These are phyloP conservation scores for Polydrusus cervinus DNA, from an alignment of 2,888 invertebrate genomes.

Conservation along the genomic window DNA sequence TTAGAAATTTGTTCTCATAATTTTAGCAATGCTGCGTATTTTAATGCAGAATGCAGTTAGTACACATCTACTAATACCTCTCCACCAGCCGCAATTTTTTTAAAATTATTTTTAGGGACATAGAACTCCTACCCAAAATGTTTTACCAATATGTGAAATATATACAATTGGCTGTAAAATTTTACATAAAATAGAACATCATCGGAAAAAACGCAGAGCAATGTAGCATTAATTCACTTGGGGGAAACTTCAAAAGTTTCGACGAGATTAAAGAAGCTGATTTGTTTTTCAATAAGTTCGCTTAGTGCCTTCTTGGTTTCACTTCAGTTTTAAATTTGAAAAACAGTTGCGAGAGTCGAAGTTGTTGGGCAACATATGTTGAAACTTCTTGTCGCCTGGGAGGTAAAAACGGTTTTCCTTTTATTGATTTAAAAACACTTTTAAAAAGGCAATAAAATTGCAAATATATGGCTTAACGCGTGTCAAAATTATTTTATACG, in stretches of 20 bases:
- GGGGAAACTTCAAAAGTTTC: conserved; percentile 16
- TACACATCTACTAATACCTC: too few species aligned
- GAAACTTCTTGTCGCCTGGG: conserved; percentile 19
- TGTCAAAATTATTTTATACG: too few species aligned
- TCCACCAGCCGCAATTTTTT: too few species aligned
- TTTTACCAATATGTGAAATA: too few species aligned
- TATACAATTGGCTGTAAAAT: background rate
- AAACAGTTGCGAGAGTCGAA: conserved; percentile 10
- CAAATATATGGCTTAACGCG: too few species aligned
- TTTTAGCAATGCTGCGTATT: too few species aligned
- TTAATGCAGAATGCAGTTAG: too few species aligned
- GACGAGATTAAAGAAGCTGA: conserved; percentile 16
- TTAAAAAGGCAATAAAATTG: background rate
- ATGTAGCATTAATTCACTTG: conserved; percentile 14
- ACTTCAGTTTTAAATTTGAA: conserved; percentile 16
- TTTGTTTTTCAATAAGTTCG: conserved; percentile 21
- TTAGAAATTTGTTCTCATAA: too few species aligned
- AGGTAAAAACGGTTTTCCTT: conserved; percentile 1
- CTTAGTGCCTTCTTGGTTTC: conserved; percentile 13
- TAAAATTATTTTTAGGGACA: too few species aligned
- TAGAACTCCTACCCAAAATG: too few species aligned
- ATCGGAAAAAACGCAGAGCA: background rate
- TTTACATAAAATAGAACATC: background rate
- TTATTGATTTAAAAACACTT: background rate
- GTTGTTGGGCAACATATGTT: conserved; percentile 18